phyloP scores from a whole-genome alignment of 2,797 vertebrate genomes.

The Odontamblyopus lacepedii region DNA sequence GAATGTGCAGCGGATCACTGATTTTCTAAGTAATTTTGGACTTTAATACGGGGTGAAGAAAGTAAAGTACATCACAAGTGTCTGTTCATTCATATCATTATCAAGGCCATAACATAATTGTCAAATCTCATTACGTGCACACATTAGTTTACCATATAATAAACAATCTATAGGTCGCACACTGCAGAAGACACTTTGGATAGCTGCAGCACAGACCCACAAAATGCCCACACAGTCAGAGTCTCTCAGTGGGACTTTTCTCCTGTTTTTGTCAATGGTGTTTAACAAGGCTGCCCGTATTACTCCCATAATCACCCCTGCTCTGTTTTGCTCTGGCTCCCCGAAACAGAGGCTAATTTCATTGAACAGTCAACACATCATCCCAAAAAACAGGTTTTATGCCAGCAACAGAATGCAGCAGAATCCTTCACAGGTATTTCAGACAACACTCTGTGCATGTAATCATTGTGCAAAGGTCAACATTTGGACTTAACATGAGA shows the following conservation, averaged over 20 bases:
- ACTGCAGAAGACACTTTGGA: slow-evolving; percentile 28
- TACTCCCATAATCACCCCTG: slow-evolving; percentile 60
- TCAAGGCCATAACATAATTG: neutral
- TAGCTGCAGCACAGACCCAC: slow-evolving; percentile 30
- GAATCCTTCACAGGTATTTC: slow-evolving; percentile 27
- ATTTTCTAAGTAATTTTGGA: no score
- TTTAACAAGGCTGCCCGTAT: slow-evolving; percentile 37
- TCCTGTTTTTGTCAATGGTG: slow-evolving; percentile 47
- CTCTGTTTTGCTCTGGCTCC: slow-evolving; percentile 50
- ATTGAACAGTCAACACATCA: slow-evolving; percentile 46
- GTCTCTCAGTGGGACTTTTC: slow-evolving; percentile 51
- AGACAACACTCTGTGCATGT: slow-evolving; percentile 24
- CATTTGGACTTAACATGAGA: slow-evolving; percentile 23
- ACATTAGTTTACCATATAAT: slow-evolving; percentile 2
- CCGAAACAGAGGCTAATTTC: slow-evolving; percentile 47
- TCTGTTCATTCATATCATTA: neutral
- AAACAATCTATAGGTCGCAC: slow-evolving; percentile 24
- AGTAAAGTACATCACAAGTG: neutral
- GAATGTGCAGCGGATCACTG: neutral
- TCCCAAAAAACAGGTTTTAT: neutral
- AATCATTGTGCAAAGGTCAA: slow-evolving; percentile 61
- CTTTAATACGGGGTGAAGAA: neutral
- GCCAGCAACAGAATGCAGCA: slow-evolving; percentile 26
- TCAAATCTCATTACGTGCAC: neutral
- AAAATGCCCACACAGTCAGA: slow-evolving; percentile 51